Evolutionary conservation across 2,113 vertebrate genomes (phyloP), one percentile per base, ranked within the genome.

Genomic region (Pampusana beccarii): DNA sequence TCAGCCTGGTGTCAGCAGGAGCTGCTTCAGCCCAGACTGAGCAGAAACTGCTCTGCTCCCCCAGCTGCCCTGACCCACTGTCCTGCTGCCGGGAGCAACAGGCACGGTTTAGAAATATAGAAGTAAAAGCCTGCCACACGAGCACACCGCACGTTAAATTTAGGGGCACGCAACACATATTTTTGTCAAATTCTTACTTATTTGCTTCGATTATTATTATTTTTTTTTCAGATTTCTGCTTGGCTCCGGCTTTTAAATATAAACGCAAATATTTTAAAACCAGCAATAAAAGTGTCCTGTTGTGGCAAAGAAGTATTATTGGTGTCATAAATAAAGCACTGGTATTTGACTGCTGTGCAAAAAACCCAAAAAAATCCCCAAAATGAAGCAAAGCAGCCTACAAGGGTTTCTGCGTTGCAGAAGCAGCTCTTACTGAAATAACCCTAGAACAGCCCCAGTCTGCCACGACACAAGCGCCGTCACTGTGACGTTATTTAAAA

Each of bases 251-350:
- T 60, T 88, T 62, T 64, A 93, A 51, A 93, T 90, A 81, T 80
- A 53, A 94, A 93, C 36, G 87, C 86, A 95, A 86, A 89, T 86
- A 56, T 42, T 90, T 88, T 86, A 81, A 86, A 75, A 58, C 67
- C 58, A 40, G 72, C 86, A 93, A 91, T 86, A 81, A 86, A 81
- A 91, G 69, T 62, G 58, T 71, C 50, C 42, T 65, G 42, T 90
- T 90, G 50, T 67, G 73, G 62, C 62, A 82, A 21, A 58, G 42
- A 75, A 91, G 44, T 75, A 54, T 90, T 87, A 78, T 29, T 70
- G 73, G 82, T 83, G 62, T 57, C 94, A 93, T 77, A 92, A 88
- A 88, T 80, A 77, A 79, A 67, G 65, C 88, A 61, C 19, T 42
- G 25, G 23, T 11, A 53, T 67, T 66, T 72, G 92, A 82, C 66